Percentiles rank a stretch among this genome's conserved stretches.
Evolutionary conservation across 2,113 vertebrate genomes (phyloP).

Genomic region (Pavo muticus): DNA sequence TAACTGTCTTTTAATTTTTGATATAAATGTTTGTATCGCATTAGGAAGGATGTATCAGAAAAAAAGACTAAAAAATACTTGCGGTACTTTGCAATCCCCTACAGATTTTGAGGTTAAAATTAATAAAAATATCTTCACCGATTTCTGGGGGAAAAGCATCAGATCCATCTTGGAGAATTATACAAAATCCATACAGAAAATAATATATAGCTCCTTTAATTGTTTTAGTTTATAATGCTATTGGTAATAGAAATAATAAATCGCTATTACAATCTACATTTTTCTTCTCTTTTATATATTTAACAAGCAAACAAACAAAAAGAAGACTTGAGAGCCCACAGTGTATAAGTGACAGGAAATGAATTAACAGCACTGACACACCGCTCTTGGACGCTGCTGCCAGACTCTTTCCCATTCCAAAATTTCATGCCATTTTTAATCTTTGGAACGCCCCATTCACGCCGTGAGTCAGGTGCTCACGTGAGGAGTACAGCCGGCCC

Average conservation of each 20-base stretch:
- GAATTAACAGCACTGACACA: background rate
- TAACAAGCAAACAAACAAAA: accelerated
- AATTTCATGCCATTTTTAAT: background rate
- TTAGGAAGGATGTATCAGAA: background rate
- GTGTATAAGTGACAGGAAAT: background rate
- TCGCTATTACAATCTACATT: background rate
- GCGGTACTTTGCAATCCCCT: background rate
- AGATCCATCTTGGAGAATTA: background rate
- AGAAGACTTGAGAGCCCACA: background rate
- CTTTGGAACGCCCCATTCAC: background rate
- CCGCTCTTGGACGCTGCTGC: background rate
- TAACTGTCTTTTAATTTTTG: background rate
- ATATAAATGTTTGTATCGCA: background rate
- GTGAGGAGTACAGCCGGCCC: slow-evolving; percentile 29
- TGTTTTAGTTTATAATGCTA: background rate
- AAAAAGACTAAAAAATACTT: background rate
- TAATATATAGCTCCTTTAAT: background rate
- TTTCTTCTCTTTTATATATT: background rate
- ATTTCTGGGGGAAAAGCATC: background rate
- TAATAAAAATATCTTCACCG: background rate
- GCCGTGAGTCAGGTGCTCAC: slow-evolving; percentile 43
- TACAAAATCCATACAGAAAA: background rate
- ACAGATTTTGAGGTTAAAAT: background rate
- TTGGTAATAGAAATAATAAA: background rate
- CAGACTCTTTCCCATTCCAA: background rate